Conservation (phyloP, 1,140 invertebrate species). For the Drosophila rhopaloa region DNA sequence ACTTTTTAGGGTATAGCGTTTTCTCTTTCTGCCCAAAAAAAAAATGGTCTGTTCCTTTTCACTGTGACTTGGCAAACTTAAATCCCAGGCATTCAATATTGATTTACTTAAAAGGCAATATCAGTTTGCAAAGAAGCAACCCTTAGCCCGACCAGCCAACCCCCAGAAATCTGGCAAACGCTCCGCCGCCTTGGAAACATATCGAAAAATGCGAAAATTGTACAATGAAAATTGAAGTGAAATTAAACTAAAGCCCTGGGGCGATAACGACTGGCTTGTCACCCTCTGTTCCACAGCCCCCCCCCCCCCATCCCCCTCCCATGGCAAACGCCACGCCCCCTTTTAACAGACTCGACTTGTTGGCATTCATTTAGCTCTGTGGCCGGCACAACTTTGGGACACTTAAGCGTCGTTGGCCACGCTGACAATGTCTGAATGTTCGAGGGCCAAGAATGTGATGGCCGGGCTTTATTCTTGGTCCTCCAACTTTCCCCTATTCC, state of each 20-base stretch:
- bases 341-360: slow-evolving; percentile 57
- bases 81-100: slow-evolving; percentile 77
- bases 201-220: slow-evolving; percentile 80
- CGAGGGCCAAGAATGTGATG: slow-evolving; percentile 35
- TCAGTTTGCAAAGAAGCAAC: slow-evolving; percentile 65
- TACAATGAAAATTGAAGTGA: slow-evolving; percentile 80
- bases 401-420: slow-evolving; percentile 65
- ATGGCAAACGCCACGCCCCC: background rate
- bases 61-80: slow-evolving; percentile 68
- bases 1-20: background rate
- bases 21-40: background rate
- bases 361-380: slow-evolving; percentile 74
- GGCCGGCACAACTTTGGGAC: slow-evolving; percentile 75
- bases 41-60: slow-evolving; percentile 11
- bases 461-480: background rate
- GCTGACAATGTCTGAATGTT: slow-evolving; percentile 54
- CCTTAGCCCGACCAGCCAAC: slow-evolving; percentile 29
- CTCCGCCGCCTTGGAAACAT: slow-evolving; percentile 35
- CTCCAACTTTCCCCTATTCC: background rate
- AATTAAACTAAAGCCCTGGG: slow-evolving; percentile 79
- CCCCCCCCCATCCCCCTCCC: background rate
- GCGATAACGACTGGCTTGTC: slow-evolving; percentile 67
- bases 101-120: slow-evolving; percentile 82
- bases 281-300: background rate
- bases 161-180: background rate